These are phyloP conservation scores for Catharus minimus DNA, from an alignment of 2,113 vertebrate genomes.

Conservation along the genomic window DNA sequence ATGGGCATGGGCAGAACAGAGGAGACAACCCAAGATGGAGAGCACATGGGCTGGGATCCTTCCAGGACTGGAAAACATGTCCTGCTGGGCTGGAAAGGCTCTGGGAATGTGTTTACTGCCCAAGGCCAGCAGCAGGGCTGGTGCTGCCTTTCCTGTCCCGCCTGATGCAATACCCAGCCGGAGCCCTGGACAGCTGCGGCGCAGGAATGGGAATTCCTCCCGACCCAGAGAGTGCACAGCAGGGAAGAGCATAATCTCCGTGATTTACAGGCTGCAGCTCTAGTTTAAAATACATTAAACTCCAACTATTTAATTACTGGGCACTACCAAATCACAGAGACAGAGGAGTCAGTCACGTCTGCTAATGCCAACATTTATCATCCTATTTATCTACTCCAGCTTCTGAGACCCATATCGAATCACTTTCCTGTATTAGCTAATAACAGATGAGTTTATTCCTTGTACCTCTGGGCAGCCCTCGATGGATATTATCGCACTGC, in stretches of 20 bases:
- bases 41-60: background rate
- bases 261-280: slow-evolving; percentile 64
- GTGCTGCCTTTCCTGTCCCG: background rate
- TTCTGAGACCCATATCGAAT: slow-evolving; percentile 59
- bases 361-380: slow-evolving; percentile 68
- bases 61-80: background rate
- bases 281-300: slow-evolving; percentile 66
- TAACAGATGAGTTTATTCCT: slow-evolving; percentile 42
- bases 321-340: slow-evolving; percentile 65
- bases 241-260: slow-evolving; percentile 40
- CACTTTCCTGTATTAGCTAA: slow-evolving; percentile 56
- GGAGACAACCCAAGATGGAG: background rate
- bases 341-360: slow-evolving; percentile 65
- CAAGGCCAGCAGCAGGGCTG: background rate
- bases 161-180: background rate
- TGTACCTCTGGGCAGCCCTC: slow-evolving; percentile 35
- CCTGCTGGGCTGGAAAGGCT: background rate
- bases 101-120: background rate
- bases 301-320: slow-evolving; percentile 70
- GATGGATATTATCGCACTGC: slow-evolving; percentile 13
- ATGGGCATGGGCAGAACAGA: background rate
- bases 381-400: slow-evolving; percentile 64
- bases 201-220: slow-evolving; percentile 55
- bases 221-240: slow-evolving; percentile 8
- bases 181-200: background rate